Percentiles rank a stretch among this genome's conserved stretches.
phyloP scores from a whole-genome alignment of 2,888 invertebrate genomes.

The Lithophane leautieri region DNA sequence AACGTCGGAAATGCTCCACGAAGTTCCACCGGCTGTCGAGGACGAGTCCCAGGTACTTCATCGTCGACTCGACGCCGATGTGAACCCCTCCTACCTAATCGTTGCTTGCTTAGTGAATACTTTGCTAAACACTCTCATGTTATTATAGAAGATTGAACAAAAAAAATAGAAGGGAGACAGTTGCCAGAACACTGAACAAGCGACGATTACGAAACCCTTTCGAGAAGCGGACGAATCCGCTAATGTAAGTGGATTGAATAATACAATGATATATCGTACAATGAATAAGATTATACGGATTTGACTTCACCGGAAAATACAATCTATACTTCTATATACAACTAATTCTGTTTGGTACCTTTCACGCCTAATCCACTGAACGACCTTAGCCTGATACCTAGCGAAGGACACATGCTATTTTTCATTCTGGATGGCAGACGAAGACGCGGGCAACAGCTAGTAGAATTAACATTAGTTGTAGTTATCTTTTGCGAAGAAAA shows the following conservation, averaged over 20 bases:
- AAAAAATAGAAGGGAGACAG: constrained; percentile 70
- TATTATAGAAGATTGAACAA: constrained; percentile 72
- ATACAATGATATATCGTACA: constrained; percentile 17
- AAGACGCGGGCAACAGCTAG: not conserved
- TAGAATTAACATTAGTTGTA: not conserved
- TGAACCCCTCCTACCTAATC: too few species aligned
- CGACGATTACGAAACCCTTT: constrained; percentile 70
- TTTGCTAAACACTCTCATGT: constrained; percentile 31
- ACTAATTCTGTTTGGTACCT: not conserved
- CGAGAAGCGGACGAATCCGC: constrained; percentile 47
- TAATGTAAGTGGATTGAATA: constrained; percentile 61
- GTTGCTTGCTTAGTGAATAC: not conserved
- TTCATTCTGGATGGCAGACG: too few species aligned
- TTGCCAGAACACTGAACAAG: constrained; percentile 63
- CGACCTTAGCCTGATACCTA: too few species aligned
- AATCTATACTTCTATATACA: not conserved
- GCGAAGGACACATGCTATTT: not conserved
- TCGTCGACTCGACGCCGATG: too few species aligned
- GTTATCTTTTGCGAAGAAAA: not conserved
- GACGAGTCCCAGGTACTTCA: too few species aligned
- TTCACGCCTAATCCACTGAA: not conserved
- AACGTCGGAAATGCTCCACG: too few species aligned
- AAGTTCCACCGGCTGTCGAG: too few species aligned
- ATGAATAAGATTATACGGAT: constrained; percentile 31
- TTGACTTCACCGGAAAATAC: constrained; percentile 7